phyloP scores from a whole-genome alignment of 2,797 vertebrate species.

The Pyrocephalus nanus region DNA sequence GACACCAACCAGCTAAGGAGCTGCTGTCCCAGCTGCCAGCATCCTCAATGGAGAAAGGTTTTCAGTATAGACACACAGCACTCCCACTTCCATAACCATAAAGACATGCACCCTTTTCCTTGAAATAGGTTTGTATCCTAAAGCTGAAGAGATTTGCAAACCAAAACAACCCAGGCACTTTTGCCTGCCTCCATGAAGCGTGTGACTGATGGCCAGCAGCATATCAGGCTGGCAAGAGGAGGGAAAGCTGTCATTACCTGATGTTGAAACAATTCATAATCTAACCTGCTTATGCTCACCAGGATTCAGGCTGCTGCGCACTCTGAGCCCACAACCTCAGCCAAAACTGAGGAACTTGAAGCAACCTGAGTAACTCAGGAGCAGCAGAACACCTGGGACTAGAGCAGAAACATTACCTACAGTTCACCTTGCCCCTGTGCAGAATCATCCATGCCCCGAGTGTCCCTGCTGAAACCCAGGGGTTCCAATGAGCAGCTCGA shows the following conservation, averaged over 20 bases:
- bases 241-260: background rate
- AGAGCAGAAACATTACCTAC: background rate
- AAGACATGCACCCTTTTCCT: background rate
- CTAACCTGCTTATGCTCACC: background rate
- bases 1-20: background rate
- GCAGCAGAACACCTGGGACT: background rate
- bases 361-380: background rate
- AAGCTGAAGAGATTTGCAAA: background rate
- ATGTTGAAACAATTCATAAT: background rate
- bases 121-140: background rate
- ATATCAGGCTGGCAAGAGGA: background rate
- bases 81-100: background rate
- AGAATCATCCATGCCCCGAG: background rate
- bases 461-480: background rate
- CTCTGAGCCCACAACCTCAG: background rate
- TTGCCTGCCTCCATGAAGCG: background rate
- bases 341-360: background rate
- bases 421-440: background rate
- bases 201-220: rapidly evolving
- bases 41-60: background rate
- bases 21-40: background rate
- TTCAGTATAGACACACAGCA: background rate
- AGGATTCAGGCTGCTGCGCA: background rate
- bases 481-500: rapidly evolving
- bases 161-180: background rate